Evolutionary conservation across 2,888 invertebrate species (phyloP).

Genomic region (Tenodera sinensis): DNA sequence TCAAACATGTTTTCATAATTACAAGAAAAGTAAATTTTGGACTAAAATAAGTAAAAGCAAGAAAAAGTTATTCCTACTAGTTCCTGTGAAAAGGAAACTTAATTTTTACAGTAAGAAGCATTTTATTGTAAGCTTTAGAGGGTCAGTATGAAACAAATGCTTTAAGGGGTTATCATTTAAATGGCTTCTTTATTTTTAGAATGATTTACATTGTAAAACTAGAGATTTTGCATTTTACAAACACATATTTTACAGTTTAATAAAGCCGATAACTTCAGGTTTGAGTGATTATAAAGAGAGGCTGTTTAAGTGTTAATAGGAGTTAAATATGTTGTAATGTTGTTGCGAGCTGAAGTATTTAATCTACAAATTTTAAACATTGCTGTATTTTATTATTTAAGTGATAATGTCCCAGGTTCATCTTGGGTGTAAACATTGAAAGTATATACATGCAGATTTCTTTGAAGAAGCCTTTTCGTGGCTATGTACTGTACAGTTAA

Average conservation of each 20-base stretch:
- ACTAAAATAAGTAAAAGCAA: background rate
- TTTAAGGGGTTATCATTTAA: background rate
- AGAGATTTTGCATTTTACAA: background rate
- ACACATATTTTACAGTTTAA: background rate
- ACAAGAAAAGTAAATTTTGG: background rate
- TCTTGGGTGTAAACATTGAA: background rate
- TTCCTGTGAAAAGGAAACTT: background rate
- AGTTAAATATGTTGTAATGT: background rate
- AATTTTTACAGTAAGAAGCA: background rate
- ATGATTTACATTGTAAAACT: constrained; percentile 2
- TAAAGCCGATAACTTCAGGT: background rate
- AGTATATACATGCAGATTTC: background rate
- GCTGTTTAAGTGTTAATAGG: background rate
- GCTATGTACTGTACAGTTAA: background rate
- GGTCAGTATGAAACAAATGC: background rate
- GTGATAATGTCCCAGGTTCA: background rate
- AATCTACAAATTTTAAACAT: background rate
- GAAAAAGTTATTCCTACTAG: background rate
- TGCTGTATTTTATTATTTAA: background rate
- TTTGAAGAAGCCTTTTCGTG: background rate
- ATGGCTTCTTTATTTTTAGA: constrained; percentile 14
- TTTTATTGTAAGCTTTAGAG: background rate
- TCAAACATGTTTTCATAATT: background rate
- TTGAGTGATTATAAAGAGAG: background rate
- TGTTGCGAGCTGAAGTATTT: background rate